Conservation (phyloP, 2,113 vertebrate species). For the Mobula birostris region DNA sequence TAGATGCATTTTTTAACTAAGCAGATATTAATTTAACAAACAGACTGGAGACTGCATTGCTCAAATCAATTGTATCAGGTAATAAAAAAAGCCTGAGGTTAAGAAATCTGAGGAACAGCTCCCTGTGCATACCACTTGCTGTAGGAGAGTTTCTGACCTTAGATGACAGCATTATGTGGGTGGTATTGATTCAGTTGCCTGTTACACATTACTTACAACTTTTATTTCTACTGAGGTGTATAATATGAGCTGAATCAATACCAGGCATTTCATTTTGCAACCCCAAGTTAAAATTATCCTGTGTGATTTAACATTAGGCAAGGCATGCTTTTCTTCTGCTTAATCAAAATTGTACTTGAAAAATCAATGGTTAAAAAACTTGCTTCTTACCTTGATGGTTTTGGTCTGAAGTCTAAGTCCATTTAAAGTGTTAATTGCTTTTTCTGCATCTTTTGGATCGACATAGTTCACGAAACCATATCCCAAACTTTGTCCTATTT, state of each 20-base stretch:
- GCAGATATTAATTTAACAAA: neutral
- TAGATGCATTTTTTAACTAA: too few species aligned
- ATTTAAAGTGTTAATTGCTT: conserved; percentile 99
- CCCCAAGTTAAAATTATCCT: neutral
- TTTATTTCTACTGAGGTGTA: neutral
- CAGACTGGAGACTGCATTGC: neutral
- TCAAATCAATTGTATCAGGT: neutral
- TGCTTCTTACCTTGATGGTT: conserved; percentile 95
- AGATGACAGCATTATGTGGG: neutral
- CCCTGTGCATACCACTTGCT: neutral
- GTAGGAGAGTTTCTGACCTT: neutral
- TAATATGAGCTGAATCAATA: neutral
- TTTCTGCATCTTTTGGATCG: conserved; percentile 99
- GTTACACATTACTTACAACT: neutral
- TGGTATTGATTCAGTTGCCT: neutral
- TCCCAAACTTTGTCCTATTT: conserved; percentile 95
- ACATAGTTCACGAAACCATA: conserved; percentile 99
- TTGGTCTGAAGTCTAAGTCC: conserved; percentile 99
- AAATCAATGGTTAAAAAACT: conserved; percentile 3
- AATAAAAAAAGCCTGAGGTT: neutral
- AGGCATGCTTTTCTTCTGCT: neutral
- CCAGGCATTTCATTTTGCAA: neutral
- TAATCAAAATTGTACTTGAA: neutral
- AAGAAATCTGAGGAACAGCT: neutral
- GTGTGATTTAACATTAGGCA: neutral